Base-by-base conservation (phyloP, 2,797 vertebrate species). In the Pseudochirops cupreus region DNA sequence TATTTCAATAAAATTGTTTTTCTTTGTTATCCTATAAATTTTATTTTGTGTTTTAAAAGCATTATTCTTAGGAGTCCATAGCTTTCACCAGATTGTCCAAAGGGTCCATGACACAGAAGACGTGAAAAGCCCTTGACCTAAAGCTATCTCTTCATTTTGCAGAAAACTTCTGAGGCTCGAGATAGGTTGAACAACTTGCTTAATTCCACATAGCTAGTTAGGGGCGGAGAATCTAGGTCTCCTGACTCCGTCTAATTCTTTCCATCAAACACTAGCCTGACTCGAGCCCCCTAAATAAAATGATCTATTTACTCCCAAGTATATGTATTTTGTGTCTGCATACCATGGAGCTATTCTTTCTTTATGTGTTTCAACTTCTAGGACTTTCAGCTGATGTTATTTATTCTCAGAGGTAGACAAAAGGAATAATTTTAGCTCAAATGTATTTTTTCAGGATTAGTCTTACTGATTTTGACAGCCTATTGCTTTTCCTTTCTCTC, bases 301-400 rank as follows among this genome's bases (percentile, higher is more conserved):
- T 92, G 53, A 26, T 4, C 87, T 12, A 56, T 94, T 46, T 92
- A 3, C 14, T 94, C 0, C 21, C 21, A 82, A 82, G 46, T 46
- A 82, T 82, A 46, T 82, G 21, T 46, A 82, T 82, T 46, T 39
- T 82, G 67, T 9, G 9, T 46, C 39, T 82, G 39, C 39, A 46
- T 46, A 82, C 39, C 26, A 82, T 95, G 46, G 95, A 97, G 96
- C 59, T 52, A 91, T 91, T 96, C 96, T 96, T 58, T 59, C 39
- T 93, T 93, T 90, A 94, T 94, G 18, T 93, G 96, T 50, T 33
- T 95, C 56, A 94, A 14, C 46, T 89, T 97, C 50, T 93, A 94
- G 95, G 28, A 53, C 96, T 98, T 62, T 31, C 1, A 31, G 5
- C 29, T 39, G n/a, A 93, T 52, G 33, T 9, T 29, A 39, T 53